Evolutionary conservation across 2,797 vertebrate species (phyloP).

Genomic region (Rhodeus uyekii): DNA sequence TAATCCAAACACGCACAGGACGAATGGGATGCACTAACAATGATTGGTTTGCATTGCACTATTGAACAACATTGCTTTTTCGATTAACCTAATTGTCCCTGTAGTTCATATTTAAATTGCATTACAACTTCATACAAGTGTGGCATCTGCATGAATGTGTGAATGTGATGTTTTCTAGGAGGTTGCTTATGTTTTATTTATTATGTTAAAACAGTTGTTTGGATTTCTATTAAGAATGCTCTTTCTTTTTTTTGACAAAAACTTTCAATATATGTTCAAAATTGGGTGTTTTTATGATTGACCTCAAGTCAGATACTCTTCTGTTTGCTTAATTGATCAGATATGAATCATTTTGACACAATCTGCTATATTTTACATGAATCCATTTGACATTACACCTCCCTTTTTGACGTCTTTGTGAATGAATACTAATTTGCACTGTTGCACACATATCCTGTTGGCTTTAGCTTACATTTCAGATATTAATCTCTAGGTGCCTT

Average conservation of each 20-base stretch:
- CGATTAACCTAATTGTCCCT: conserved; percentile 5
- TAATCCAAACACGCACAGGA: conserved; percentile 17
- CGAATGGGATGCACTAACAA: neutral
- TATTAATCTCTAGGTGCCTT: neutral
- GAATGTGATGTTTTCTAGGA: neutral
- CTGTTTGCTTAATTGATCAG: too few species aligned
- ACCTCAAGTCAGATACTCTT: neutral
- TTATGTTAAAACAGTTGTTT: neutral
- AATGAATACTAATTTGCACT: neutral
- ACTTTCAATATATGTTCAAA: neutral
- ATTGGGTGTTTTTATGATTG: neutral
- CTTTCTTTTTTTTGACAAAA: neutral
- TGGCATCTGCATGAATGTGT: neutral
- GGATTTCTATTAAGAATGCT: neutral
- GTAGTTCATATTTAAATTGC: neutral
- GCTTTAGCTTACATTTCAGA: neutral
- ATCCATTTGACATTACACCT: neutral
- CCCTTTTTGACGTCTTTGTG: neutral
- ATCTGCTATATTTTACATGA: neutral
- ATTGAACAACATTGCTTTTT: neutral
- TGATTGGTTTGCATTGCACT: conserved; percentile 26
- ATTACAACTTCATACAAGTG: neutral
- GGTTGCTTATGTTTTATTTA: neutral
- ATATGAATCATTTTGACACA: neutral
- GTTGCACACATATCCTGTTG: neutral